Conservation (phyloP, 2,888 invertebrate species). For the Galeruca laticollis region DNA sequence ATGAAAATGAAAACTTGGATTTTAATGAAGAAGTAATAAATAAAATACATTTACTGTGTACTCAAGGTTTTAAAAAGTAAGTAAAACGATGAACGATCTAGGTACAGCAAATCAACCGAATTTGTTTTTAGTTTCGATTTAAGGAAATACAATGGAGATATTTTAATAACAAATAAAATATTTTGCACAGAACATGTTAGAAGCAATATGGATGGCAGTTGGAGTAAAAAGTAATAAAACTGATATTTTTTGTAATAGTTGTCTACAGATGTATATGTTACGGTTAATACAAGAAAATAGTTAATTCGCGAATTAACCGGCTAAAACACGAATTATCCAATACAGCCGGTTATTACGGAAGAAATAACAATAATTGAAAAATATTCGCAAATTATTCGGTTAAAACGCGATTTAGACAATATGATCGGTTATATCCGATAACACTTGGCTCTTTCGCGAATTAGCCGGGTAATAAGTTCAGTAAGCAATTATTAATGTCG, state of each 20-base stretch:
- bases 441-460: too few relatives aligned
- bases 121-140: slow-evolving; percentile 53
- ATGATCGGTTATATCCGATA: too few relatives aligned
- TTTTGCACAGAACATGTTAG: slow-evolving; percentile 52
- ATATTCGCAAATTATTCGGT: too few relatives aligned
- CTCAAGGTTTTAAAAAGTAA: slow-evolving; percentile 54
- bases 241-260: neutral
- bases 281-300: too few relatives aligned
- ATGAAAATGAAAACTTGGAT: slow-evolving; percentile 36
- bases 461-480: too few relatives aligned
- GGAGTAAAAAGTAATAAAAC: slow-evolving; percentile 54
- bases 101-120: neutral
- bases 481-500: too few relatives aligned
- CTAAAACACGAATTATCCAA: too few relatives aligned
- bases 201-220: slow-evolving; percentile 53
- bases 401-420: too few relatives aligned
- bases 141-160: slow-evolving; percentile 48
- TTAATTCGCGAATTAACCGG: too few relatives aligned
- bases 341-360: too few relatives aligned
- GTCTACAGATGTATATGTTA: too few relatives aligned
- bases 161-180: slow-evolving; percentile 51
- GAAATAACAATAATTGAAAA: too few relatives aligned
- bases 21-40: slow-evolving; percentile 40
- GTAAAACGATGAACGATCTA: slow-evolving; percentile 1
- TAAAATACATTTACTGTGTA: slow-evolving; percentile 49